These are phyloP conservation scores for Laterallus jamaicensis DNA, from an alignment of 2,113 vertebrate species.

Conservation along the genomic window DNA sequence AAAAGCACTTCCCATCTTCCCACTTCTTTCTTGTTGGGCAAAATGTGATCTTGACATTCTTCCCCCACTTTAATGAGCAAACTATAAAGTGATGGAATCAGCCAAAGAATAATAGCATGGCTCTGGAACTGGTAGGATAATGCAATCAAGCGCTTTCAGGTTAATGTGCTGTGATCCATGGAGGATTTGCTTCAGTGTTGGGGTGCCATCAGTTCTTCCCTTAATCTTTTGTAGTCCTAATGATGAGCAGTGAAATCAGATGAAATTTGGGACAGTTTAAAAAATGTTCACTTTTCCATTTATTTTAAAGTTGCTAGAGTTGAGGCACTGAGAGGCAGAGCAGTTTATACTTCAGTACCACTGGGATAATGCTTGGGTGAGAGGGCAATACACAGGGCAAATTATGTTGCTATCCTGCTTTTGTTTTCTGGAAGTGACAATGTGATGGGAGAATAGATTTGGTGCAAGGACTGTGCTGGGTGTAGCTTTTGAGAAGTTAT, in stretches of 20 bases:
- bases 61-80: slow-evolving; percentile 13
- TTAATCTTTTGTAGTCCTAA: background rate
- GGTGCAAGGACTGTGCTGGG: background rate
- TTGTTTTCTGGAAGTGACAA: background rate
- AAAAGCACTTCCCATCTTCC: background rate
- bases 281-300: background rate
- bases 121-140: background rate
- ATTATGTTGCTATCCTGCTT: background rate
- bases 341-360: background rate
- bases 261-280: background rate
- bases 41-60: slow-evolving; percentile 16
- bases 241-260: background rate
- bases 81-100: background rate
- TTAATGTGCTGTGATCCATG: background rate
- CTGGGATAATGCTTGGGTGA: background rate
- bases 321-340: background rate
- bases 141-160: background rate
- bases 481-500: background rate
- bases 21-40: slow-evolving; percentile 5
- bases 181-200: background rate
- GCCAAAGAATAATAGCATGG: background rate
- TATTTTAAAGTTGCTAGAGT: background rate
- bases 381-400: background rate
- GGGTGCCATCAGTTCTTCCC: background rate
- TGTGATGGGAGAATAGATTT: background rate